These are phyloP conservation scores for Syrphus vitripennis DNA, from an alignment of 2,888 invertebrate species.

Conservation along the genomic window DNA sequence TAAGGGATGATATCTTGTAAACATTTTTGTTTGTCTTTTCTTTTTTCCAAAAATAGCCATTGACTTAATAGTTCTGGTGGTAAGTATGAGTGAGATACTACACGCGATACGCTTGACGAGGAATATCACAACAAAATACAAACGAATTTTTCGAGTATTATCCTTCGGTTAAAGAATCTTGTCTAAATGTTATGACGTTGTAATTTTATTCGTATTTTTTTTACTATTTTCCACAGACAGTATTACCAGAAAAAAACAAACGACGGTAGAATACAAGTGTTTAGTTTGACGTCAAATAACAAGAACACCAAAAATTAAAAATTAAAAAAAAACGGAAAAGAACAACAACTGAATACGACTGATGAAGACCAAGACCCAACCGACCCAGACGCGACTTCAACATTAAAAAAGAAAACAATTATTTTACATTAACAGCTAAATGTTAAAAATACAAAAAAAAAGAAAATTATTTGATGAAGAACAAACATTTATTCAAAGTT, in stretches of 20 bases:
- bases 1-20: neutral
- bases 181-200: slow-evolving; percentile 5
- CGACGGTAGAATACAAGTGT: slow-evolving; percentile 41
- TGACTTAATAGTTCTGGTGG: neutral
- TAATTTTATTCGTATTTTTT: slow-evolving; percentile 49
- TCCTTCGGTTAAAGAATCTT: slow-evolving; percentile 10
- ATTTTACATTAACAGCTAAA: neutral
- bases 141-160: slow-evolving; percentile 2
- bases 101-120: neutral
- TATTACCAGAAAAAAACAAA: slow-evolving; percentile 50
- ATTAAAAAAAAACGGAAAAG: neutral
- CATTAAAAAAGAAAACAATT: slow-evolving; percentile 5
- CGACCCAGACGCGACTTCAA: slow-evolving; percentile 63
- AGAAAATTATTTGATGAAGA: neutral
- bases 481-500: neutral
- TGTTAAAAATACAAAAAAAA: neutral
- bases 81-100: slow-evolving; percentile 53
- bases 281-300: slow-evolving; percentile 54
- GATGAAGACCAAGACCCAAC: slow-evolving; percentile 41
- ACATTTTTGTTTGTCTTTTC: neutral
- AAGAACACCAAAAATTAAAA: slow-evolving; percentile 34
- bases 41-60: neutral
- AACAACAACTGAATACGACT: slow-evolving; percentile 34
- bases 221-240: slow-evolving; percentile 59
- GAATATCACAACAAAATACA: neutral